Base-by-base conservation (phyloP, 2,888 invertebrate genomes). In the Stenichneumon culpator region DNA sequence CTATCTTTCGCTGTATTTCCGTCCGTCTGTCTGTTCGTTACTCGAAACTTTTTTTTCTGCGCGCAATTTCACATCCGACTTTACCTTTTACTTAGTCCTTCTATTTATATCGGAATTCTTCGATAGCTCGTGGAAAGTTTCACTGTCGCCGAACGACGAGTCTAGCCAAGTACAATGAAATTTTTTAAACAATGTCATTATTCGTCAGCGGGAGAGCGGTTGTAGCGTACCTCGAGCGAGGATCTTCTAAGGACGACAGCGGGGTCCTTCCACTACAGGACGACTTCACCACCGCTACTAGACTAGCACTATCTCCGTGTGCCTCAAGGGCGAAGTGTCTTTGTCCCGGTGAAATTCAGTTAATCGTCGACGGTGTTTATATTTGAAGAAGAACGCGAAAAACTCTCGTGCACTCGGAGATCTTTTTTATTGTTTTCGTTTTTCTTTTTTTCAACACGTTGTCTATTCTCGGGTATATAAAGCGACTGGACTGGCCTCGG, bases 401-500 rank as follows among this genome's bases (percentile, higher is more conserved):
- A 60, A 60, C 50, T 63, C 39, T 63, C 39, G 39, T 39, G 4
- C 32, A 50, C 63, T 32, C 19, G 60, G 7, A 32, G 50, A 19
- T 14, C 28, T 19, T 32, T 69, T 2, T 1, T 54, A 14, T 67
- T n/a, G 50, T 74, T 22, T 63, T 50, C 19, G 16, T 32, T 47
- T 39, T 22, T 60, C 52, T 72, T 72, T 65, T 79, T 22, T 54
- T 16, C 5, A 79, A 83, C 67, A 39, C 44, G 68, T 52, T 65
- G 68, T 63, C 77, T 78, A 69, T 73, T 78, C 78, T 78, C 84
- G 78, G 70, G n/a, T 81, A 74, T 79, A 84, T 57, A 81, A 82
- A 70, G 85, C 79, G 82, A 85, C 85, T 87, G 87, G 86, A 89
- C 90, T 90, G 89, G 87, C 88, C 89, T 89, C 89, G 89, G 90